Evolutionary conservation across 1,140 invertebrate genomes (phyloP), one percentile per base, ranked within the genome.

Genomic region (Drosophila navojoa): DNA sequence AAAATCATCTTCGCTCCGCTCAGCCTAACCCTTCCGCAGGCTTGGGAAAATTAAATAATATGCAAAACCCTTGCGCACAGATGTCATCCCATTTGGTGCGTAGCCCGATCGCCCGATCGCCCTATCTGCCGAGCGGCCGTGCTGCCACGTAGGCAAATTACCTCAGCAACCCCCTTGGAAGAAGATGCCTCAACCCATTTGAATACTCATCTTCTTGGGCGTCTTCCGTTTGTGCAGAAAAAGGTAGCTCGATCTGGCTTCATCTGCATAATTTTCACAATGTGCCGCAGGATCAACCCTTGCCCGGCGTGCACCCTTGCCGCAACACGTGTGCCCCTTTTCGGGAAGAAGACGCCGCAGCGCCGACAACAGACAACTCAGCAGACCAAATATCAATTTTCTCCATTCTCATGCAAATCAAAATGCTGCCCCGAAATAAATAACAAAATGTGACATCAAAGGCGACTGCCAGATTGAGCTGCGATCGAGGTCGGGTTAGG

Each of bases 201-300:
- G 85, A 90, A 90, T 90, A 90, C 85, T 90, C 85, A 90, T 90
- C 75, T 47, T 32, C 32, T 2, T 74, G 52, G 54, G 29, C 67
- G 73, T 81, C 74, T 61, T 82, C 79, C 55, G 68, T 49, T 57
- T 64, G 70, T 66, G 74, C 66, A 79, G n/a, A n/a, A 82, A 67
- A 76, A 70, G 82, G 61, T 57, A 38, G 67, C 47, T 55, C 45
- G 35, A 40, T 44, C 58, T 82, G 55, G 53, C 57, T 71, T 89
- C 78, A 87, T 87, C 75, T 90, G 85, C 85, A 90, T 90, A 90
- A 90, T 90, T 90, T 90, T 90, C 85, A 90, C 85, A 82, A 87
- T 81, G 59, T 77, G 82, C 42, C 68, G 67, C 70, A 45, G 15
- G 71, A 81, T 70, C 81, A 90, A 79, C 85, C 80, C 85, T 69